Base-by-base conservation (phyloP, 2,888 invertebrate species). In the Glyphotaelius pellucidus region DNA sequence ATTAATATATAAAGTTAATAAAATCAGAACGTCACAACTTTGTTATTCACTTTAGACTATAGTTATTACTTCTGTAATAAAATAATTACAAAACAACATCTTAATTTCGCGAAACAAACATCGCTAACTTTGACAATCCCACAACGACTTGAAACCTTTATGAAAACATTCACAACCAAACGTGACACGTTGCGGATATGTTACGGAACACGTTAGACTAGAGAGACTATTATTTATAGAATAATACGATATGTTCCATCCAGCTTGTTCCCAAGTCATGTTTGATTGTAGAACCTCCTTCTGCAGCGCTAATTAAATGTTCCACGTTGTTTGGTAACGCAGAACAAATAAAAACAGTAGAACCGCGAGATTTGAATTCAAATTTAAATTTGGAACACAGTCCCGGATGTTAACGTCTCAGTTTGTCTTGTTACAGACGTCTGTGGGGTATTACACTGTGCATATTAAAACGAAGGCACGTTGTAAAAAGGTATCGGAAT, bases 351-450 rank as follows among this genome's bases (percentile, higher is more conserved):
- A 32, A 85, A 38, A 81, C 81, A 81, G 25, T 85, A 9, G 38
- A 38, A 32, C 85, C 38, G n/a, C n/a, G 35, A 85, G 85, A 85
- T 85, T 85, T 85, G 30, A 32, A 25, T 85, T 85, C 85, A n/a
- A 38, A 85, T 85, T 85, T 85, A 85, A 85, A 85, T 85, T 85
- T 85, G n/a, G 85, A 85, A 85, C 85, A 85, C 85, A 38, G 38
- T n/a, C 38, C 11, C 85, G 38, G 85, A 32, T 42, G 32, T 42
- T 38, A 85, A 42, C 38, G 38, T 85, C 35, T 85, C 85, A 85
- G 42, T 38, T 85, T n/a, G 32, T 85, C 35, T 38, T 25, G 31
- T 35, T 85, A 42, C 81, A 81, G 32, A 7, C 31, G 19, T 5
- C 81, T 83, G 5, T 32, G 3, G 0, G 30, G 3, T 19, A 32